These are phyloP conservation scores for Huso huso DNA, from an alignment of 2,797 vertebrate genomes.

Conservation along the genomic window DNA sequence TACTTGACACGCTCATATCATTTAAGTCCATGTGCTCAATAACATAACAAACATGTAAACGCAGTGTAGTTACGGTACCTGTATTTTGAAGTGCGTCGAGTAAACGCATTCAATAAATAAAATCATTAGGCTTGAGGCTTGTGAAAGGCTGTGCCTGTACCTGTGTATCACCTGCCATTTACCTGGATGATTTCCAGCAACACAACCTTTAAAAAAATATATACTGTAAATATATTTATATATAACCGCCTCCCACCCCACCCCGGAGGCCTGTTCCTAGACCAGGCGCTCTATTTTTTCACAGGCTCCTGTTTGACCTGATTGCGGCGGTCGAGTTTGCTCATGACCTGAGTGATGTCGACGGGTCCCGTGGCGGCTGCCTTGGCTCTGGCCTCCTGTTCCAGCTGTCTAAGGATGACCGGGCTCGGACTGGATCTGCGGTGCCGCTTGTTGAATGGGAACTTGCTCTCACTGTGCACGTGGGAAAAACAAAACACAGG, in stretches of 20 bases:
- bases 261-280: conserved; percentile 30
- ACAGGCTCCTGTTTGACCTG: conserved; percentile 41
- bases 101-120: too few species aligned
- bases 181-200: too few species aligned
- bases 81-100: too few species aligned
- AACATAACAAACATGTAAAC: too few species aligned
- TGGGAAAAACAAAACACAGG: background rate
- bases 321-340: conserved; percentile 80
- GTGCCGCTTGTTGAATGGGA: conserved; percentile 74
- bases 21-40: too few species aligned
- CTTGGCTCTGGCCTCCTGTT: conserved; percentile 78
- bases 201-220: too few species aligned
- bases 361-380: conserved; percentile 73
- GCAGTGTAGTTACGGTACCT: too few species aligned
- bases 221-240: too few species aligned
- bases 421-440: conserved; percentile 82
- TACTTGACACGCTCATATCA: too few species aligned
- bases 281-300: background rate
- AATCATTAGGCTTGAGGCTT: too few species aligned
- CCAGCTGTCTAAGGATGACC: conserved; percentile 78
- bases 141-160: too few species aligned
- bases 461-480: conserved; percentile 51
- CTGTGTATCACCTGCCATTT: too few species aligned
- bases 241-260: conserved; percentile 9
- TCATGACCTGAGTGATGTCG: conserved; percentile 99